Evolutionary conservation across 2,888 invertebrate species (phyloP).

Genomic region (Pachliopta kotzebuea): DNA sequence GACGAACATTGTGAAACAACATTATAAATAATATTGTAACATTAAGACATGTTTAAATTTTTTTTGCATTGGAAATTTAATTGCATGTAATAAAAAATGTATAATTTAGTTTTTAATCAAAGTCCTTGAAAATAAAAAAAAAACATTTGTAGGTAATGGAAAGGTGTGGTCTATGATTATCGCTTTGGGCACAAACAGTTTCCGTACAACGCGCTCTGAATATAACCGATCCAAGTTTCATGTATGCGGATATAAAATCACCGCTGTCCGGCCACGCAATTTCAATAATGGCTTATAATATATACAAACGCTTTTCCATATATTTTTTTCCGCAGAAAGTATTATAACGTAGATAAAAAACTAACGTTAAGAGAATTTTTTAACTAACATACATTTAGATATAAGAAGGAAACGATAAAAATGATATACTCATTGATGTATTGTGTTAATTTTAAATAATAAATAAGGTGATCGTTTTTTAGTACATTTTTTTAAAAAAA

Average conservation of each 20-base stretch:
- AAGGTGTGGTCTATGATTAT: background rate
- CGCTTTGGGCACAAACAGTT: conserved; percentile 15
- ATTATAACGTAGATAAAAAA: too few relatives aligned
- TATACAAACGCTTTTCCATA: background rate
- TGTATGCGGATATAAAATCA: conserved; percentile 52
- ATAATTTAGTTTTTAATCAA: background rate
- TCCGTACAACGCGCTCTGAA: conserved; percentile 36
- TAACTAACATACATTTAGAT: too few relatives aligned
- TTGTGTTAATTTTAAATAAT: too few relatives aligned
- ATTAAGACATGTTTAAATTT: too few relatives aligned
- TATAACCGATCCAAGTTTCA: conserved; percentile 60
- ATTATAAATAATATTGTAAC: too few relatives aligned
- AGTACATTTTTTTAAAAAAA: too few relatives aligned
- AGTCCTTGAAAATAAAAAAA: background rate
- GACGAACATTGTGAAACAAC: too few relatives aligned
- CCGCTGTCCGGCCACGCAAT: conserved; percentile 47
- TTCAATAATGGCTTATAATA: conserved; percentile 43
- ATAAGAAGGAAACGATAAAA: too few relatives aligned
- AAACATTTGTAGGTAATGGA: background rate
- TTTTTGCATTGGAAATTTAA: too few relatives aligned
- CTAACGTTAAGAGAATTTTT: too few relatives aligned
- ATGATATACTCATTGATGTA: too few relatives aligned
- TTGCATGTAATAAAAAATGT: background rate
- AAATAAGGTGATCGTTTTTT: too few relatives aligned
- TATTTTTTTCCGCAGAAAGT: background rate